These are phyloP conservation scores for Spodoptera frugiperda DNA, from an alignment of 1,140 invertebrate genomes.

Conservation along the genomic window DNA sequence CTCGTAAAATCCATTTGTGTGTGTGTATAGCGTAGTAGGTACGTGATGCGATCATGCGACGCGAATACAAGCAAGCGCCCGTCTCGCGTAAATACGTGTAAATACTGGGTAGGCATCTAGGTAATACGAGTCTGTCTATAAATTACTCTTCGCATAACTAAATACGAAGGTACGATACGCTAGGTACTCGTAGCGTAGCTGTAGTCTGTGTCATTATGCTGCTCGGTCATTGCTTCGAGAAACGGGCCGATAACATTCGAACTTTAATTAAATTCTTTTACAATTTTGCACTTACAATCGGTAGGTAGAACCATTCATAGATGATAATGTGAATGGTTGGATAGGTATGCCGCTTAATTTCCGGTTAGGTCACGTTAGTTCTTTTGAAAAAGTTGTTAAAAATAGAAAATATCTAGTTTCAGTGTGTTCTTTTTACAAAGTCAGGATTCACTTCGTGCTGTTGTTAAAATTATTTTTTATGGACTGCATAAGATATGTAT, in stretches of 20 bases:
- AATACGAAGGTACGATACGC: constrained; percentile 37
- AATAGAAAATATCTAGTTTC: not conserved
- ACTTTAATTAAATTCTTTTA: constrained; percentile 20
- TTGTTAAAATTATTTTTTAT: too few relatives aligned
- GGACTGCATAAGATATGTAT: too few relatives aligned
- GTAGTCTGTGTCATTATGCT: constrained; percentile 5
- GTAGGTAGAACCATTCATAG: constrained; percentile 22
- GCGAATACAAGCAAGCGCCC: constrained; percentile 70
- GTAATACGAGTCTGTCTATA: constrained; percentile 56
- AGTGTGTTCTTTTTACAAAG: too few relatives aligned
- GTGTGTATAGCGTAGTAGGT: constrained; percentile 77
- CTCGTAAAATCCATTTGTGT: constrained; percentile 75
- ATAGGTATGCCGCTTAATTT: constrained; percentile 32
- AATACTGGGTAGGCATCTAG: constrained; percentile 69
- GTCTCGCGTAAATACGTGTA: constrained; percentile 78
- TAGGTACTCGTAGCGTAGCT: constrained; percentile 17
- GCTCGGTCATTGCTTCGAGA: constrained; percentile 16
- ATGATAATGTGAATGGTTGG: constrained; percentile 26
- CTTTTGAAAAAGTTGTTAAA: not conserved
- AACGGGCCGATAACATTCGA: not conserved
- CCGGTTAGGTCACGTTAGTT: not conserved
- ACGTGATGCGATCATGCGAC: constrained; percentile 73
- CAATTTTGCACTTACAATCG: constrained; percentile 19
- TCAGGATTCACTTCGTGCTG: too few relatives aligned
- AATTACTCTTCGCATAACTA: constrained; percentile 36